Conservation (phyloP, 2,797 vertebrate species). For the Salmo trutta region DNA sequence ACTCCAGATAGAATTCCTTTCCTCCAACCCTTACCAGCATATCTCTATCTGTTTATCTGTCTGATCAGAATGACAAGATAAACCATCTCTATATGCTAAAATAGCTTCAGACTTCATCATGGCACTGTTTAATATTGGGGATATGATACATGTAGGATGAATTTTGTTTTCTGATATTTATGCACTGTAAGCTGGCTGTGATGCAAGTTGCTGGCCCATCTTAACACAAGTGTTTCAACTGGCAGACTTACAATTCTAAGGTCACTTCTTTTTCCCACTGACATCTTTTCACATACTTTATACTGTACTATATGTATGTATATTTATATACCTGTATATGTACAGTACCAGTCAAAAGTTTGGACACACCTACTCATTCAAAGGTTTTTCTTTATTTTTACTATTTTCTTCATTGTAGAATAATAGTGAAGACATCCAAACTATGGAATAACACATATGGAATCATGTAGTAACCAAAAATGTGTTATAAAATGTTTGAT, state of each 20-base stretch:
- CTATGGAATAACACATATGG: no score
- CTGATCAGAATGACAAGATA: conserved; percentile 23
- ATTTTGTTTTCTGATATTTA: conserved; percentile 19
- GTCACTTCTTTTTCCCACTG: conserved; percentile 69
- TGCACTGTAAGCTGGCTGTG: conserved; percentile 28
- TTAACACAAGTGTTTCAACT: conserved; percentile 42
- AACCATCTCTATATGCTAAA: conserved; percentile 11
- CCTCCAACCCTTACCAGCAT: conserved; percentile 3
- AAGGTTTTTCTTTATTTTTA: no score
- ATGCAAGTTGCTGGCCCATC: conserved; percentile 47
- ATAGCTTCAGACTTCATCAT: conserved; percentile 25
- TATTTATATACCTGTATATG: conserved; percentile 12
- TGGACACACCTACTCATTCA: no score
- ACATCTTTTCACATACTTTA: conserved; percentile 33
- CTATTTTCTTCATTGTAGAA: no score
- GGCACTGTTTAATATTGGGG: conserved; percentile 52
- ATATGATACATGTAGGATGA: conserved; percentile 19
- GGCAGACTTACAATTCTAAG: conserved; percentile 69
- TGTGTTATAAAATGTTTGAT: no score
- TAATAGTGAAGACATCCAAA: no score
- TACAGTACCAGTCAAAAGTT: no score
- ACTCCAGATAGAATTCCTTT: neutral
- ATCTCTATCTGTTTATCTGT: neutral
- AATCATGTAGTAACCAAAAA: no score
- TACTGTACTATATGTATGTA: neutral